Percentiles rank a stretch among this genome's conserved stretches.
These are phyloP conservation scores for Lobophora halterata DNA, from an alignment of 2,888 invertebrate species.

Conservation along the genomic window DNA sequence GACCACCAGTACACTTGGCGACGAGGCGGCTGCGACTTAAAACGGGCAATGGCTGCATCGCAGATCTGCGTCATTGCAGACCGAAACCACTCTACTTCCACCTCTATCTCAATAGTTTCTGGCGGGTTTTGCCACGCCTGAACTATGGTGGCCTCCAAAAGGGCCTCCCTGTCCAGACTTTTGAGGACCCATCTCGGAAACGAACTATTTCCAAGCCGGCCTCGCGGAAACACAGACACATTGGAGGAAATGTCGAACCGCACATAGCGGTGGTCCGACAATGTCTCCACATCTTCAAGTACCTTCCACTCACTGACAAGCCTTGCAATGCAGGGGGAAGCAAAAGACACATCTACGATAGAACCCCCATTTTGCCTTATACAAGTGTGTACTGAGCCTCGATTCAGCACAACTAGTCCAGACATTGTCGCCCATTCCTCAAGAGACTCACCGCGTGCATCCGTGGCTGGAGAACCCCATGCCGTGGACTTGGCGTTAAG, in stretches of 20 bases:
- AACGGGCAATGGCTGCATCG: slow-evolving; percentile 4
- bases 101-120: background rate
- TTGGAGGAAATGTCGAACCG: slow-evolving; percentile 10
- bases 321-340: slow-evolving; percentile 6
- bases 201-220: too few species aligned
- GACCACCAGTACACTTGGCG: slow-evolving; percentile 13
- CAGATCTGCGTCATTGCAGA: slow-evolving; percentile 3
- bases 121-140: slow-evolving; percentile 3
- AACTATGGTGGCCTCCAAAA: slow-evolving; percentile 3
- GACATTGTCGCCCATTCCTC: slow-evolving; percentile 19
- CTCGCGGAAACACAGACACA: too few species aligned
- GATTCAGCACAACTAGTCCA: slow-evolving; percentile 18
- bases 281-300: slow-evolving; percentile 5
- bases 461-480: slow-evolving; percentile 18
- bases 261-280: slow-evolving; percentile 15
- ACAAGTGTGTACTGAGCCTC: slow-evolving; percentile 24
- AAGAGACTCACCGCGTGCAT: slow-evolving; percentile 16
- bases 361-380: slow-evolving; percentile 29
- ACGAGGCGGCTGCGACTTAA: background rate
- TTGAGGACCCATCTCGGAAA: slow-evolving; percentile 10
- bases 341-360: slow-evolving; percentile 15
- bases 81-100: slow-evolving; percentile 4
- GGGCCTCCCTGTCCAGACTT: slow-evolving; percentile 1
- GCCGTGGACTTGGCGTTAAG: slow-evolving; percentile 20
- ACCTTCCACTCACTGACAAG: slow-evolving; percentile 8